Percentiles rank a stretch among this genome's conserved stretches.
Evolutionary conservation across 2,797 vertebrate genomes (phyloP).

Genomic region (Hemitrygon akajei): DNA sequence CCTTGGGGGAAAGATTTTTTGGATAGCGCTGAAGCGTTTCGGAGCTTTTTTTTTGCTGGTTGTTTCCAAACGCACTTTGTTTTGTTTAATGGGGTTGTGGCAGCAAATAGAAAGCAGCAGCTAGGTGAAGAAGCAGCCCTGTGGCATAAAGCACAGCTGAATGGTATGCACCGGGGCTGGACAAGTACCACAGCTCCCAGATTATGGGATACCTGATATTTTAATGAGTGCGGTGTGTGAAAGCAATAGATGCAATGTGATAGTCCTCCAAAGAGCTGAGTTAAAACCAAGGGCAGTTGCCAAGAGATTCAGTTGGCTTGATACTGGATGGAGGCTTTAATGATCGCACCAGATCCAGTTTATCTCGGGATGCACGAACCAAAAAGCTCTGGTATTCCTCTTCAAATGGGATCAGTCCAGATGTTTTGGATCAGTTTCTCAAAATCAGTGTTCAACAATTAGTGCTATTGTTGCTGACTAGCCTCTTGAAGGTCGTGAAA

Average conservation of each 20-base stretch:
- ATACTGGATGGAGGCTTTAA: not conserved
- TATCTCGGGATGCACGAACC: not conserved
- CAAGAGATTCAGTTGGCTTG: not conserved
- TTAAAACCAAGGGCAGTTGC: not conserved
- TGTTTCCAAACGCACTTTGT: not conserved
- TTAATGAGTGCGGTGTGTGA: not conserved
- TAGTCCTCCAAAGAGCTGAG: not conserved
- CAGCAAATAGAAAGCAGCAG: not conserved
- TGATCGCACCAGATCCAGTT: not conserved
- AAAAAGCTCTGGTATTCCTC: not conserved
- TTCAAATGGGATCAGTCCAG: not conserved
- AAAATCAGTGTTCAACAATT: not conserved
- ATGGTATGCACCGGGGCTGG: too few relatives aligned
- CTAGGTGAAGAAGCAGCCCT: not conserved
- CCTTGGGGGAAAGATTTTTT: not conserved
- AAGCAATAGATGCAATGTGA: not conserved
- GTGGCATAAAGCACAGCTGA: not conserved
- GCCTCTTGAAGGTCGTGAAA: not conserved
- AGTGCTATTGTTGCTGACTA: not conserved
- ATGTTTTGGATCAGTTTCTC: constrained; percentile 11
- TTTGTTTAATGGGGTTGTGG: not conserved
- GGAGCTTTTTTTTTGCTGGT: not conserved
- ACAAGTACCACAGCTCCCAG: not conserved
- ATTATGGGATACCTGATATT: not conserved
- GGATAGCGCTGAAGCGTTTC: not conserved